Conservation (phyloP, 2,888 invertebrate genomes). For the Phaedon cochleariae region DNA sequence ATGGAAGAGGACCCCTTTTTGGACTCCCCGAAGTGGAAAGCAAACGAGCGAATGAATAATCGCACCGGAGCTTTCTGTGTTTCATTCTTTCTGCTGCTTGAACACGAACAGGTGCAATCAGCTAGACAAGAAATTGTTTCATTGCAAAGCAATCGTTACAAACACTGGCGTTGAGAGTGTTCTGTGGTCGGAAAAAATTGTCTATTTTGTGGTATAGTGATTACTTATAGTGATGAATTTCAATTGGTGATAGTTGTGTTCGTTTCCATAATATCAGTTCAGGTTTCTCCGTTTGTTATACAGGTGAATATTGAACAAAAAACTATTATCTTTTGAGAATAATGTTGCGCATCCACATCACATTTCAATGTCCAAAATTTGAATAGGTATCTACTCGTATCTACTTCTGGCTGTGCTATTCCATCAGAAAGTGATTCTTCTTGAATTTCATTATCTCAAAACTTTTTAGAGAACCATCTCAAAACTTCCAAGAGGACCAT, state of each 20-base stretch:
- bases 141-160: constrained; percentile 49
- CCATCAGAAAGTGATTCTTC: too few relatives aligned
- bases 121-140: constrained; percentile 50
- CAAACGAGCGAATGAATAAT: constrained; percentile 10
- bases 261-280: background rate
- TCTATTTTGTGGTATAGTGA: too few relatives aligned
- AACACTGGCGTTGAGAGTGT: background rate
- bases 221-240: background rate
- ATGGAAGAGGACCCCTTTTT: background rate
- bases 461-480: too few relatives aligned
- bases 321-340: too few relatives aligned
- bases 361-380: too few relatives aligned
- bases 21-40: background rate
- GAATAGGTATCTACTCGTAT: too few relatives aligned
- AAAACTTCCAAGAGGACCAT: too few relatives aligned
- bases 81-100: constrained; percentile 50
- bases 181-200: background rate
- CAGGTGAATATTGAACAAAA: background rate
- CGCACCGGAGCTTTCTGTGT: constrained; percentile 44
- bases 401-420: too few relatives aligned
- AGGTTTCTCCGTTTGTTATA: background rate
- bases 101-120: constrained; percentile 55
- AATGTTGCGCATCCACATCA: too few relatives aligned
- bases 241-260: background rate
- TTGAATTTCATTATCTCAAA: too few relatives aligned